phyloP scores from a whole-genome alignment of 2,113 vertebrate genomes.

The Nannospalax galili region DNA sequence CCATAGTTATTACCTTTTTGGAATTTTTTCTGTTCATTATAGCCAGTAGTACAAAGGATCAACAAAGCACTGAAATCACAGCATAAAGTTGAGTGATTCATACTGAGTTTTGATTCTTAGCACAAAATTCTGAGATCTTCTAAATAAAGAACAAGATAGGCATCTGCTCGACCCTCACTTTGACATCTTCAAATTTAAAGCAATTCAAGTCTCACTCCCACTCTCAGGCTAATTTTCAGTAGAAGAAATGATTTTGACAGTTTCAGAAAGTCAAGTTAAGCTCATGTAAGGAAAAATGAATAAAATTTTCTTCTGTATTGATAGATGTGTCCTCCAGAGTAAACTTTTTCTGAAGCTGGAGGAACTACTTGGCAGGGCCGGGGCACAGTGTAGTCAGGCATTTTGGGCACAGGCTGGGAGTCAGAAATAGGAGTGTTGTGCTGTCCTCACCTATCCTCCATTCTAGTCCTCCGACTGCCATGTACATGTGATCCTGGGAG shows the following conservation, averaged over 20 bases:
- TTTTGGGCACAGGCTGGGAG: neutral
- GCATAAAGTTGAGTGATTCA: conserved; percentile 42
- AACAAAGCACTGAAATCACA: conserved; percentile 29
- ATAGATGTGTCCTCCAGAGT: neutral
- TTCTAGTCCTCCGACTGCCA: fast-evolving
- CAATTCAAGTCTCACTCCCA: conserved; percentile 64
- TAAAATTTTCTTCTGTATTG: conserved; percentile 21
- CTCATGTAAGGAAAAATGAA: conserved; percentile 41
- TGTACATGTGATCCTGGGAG: neutral
- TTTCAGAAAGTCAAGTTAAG: conserved; percentile 61
- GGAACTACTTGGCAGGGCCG: neutral
- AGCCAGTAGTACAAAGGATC: conserved; percentile 37
- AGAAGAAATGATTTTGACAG: conserved; percentile 67
- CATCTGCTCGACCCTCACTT: conserved; percentile 57
- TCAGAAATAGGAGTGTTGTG: neutral
- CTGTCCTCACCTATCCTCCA: fast-evolving
- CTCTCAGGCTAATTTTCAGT: conserved; percentile 66
- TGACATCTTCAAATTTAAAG: conserved; percentile 72
- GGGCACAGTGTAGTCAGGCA: neutral
- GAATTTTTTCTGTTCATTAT: conserved; percentile 34
- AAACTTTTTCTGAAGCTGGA: neutral
- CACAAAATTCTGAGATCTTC: conserved; percentile 46
- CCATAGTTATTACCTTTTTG: neutral
- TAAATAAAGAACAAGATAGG: conserved; percentile 67
- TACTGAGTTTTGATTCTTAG: conserved; percentile 50